Evolutionary conservation across 1,140 invertebrate genomes (phyloP).

Genomic region (Chrysopa pallens): DNA sequence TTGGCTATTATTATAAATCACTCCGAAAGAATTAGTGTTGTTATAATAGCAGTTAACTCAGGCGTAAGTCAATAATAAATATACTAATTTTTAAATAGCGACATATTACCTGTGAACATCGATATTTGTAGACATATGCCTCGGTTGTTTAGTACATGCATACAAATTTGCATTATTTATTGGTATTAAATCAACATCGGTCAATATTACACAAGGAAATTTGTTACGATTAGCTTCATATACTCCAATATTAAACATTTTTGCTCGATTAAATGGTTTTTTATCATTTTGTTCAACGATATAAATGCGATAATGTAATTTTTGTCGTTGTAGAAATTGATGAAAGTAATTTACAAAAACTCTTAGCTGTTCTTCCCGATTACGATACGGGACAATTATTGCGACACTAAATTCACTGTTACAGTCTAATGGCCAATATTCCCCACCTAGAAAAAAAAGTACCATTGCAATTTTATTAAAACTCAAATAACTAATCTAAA

Average conservation of each 20-base stretch:
- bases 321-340: slow-evolving; percentile 71
- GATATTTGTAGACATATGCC: slow-evolving; percentile 84
- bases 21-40: no score
- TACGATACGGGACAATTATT: slow-evolving; percentile 76
- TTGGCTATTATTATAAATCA: no score
- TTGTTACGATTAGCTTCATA: slow-evolving; percentile 48
- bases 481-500: no score
- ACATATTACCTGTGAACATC: slow-evolving; percentile 51
- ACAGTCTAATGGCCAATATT: slow-evolving; percentile 54
- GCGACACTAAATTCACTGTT: slow-evolving; percentile 59
- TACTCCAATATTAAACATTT: slow-evolving; percentile 86
- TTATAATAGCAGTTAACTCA: no score
- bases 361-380: slow-evolving; percentile 60
- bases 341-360: slow-evolving; percentile 79
- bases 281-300: slow-evolving; percentile 72
- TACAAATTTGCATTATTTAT: slow-evolving; percentile 81
- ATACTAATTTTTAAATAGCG: background rate
- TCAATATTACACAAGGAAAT: slow-evolving; percentile 82
- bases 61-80: no score
- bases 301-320: slow-evolving; percentile 65
- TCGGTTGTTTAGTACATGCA: slow-evolving; percentile 66
- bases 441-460: slow-evolving; percentile 34
- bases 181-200: slow-evolving; percentile 89
- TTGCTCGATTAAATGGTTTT: slow-evolving; percentile 78
- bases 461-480: no score